phyloP scores from a whole-genome alignment of 2,888 invertebrate species.

The Seira ritae region DNA sequence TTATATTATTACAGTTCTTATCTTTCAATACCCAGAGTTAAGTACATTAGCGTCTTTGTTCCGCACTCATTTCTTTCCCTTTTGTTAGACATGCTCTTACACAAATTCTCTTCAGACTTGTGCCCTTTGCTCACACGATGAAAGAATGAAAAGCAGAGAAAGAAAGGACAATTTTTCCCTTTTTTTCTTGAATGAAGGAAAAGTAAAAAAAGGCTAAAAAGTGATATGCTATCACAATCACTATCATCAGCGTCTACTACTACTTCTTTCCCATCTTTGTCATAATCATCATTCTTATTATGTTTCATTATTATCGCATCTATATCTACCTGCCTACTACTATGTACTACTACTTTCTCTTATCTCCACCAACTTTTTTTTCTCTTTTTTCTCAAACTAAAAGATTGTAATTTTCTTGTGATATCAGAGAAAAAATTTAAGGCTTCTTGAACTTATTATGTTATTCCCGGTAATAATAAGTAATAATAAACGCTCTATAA shows the following conservation, averaged over 20 bases:
- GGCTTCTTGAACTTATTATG: not conserved
- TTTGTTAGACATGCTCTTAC: too few relatives aligned
- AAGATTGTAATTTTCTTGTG: not conserved
- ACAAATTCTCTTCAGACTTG: not conserved
- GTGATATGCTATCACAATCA: not conserved
- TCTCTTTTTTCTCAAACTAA: not conserved
- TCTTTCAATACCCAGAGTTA: not conserved
- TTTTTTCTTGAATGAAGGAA: not conserved
- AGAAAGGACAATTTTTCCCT: not conserved
- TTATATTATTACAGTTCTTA: not conserved
- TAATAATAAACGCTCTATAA: not conserved
- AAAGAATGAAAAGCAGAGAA: not conserved
- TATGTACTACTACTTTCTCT: not conserved
- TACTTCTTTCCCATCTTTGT: not conserved
- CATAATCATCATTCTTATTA: not conserved
- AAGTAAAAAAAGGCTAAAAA: not conserved
- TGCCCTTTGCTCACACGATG: not conserved
- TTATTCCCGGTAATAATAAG: not conserved
- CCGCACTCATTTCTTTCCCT: not conserved
- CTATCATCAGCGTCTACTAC: too few relatives aligned
- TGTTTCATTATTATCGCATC: not conserved
- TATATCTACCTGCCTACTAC: not conserved
- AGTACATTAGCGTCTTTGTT: not conserved
- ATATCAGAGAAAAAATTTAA: not conserved
- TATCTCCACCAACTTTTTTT: not conserved